Conservation (phyloP, 2,113 vertebrate genomes). For the Neoarius graeffei region DNA sequence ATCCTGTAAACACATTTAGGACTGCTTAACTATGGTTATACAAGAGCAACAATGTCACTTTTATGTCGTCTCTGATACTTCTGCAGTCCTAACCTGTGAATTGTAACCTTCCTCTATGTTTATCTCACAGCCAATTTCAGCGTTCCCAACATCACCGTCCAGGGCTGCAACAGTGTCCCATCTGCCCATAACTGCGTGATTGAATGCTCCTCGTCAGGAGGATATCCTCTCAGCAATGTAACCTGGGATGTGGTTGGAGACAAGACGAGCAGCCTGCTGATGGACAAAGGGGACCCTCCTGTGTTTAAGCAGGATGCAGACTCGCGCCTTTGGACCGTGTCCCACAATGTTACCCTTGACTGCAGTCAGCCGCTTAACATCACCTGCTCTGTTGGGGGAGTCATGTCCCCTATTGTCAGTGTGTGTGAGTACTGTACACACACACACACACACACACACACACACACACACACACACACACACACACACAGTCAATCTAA, state of each 20-base stretch:
- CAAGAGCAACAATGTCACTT: no score
- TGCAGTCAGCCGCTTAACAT: background rate
- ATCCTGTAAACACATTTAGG: background rate
- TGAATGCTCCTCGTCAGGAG: conserved; percentile 37
- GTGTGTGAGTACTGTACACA: conserved; percentile 35
- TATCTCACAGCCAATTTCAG: background rate
- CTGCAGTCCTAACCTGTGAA: background rate
- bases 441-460: conserved; percentile 9
- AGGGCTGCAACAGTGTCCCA: background rate
- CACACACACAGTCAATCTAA: background rate
- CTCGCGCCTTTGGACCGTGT: conserved; percentile 24
- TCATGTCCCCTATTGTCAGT: background rate
- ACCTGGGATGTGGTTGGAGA: background rate
- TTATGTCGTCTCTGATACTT: no score
- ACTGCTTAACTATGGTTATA: no score
- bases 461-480: conserved; percentile 7
- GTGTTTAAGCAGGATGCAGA: background rate
- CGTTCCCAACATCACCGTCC: background rate
- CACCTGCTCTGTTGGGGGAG: conserved; percentile 37
- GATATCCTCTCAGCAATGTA: background rate
- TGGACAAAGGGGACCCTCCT: fast-evolving
- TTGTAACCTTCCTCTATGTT: background rate
- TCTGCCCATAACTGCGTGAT: background rate
- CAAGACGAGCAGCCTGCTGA: fast-evolving
- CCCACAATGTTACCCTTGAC: conserved; percentile 9